Base-by-base conservation (phyloP, 1,140 invertebrate species). In the Trichogramma pretiosum region DNA sequence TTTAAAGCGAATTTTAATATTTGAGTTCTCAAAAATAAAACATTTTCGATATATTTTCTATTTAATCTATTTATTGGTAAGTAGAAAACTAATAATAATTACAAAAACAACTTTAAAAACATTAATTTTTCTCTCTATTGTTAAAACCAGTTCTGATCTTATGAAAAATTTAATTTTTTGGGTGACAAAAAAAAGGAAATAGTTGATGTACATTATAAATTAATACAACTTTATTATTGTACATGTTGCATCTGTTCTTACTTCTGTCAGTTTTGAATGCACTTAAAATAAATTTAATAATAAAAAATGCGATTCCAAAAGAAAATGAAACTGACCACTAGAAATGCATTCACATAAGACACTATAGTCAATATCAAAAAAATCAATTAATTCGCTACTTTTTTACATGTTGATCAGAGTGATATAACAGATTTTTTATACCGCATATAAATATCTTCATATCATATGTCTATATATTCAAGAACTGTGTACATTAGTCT, bases 131-230 rank as follows among this genome's bases (percentile, higher is more conserved):
- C n/a, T n/a, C n/a, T n/a, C n/a, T n/a, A n/a, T 17, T 21, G 18
- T 41, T 41, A 28, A 14, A 22, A 34, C 14, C 19, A 44, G 41
- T 22, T 44, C 30, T 44, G 41, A 34, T 33, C 41, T 34, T 23
- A 5, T 30, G 14, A n/a, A 35, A 44, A 21, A 44, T 13, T 42
- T 7, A 28, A 5, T 42, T 18, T 34, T 44, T 17, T 42, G 34
- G 32, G 32, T 44, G 22, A 44, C 33, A 44, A 44, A 44, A 44
- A 44, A 42, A 28, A 42, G 26, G 33, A 32, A 18, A n/a, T n/a
- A n/a, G n/a, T n/a, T n/a, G n/a, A n/a, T n/a, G n/a, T n/a, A n/a
- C n/a, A n/a, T 17, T 34, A 44, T 44, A 35, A 21, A 34, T 44
- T 34, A 44, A 34, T 8, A 33, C 23, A 21, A 44, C 10, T 44